These are phyloP conservation scores for Diaphora mendica DNA, from an alignment of 2,888 invertebrate genomes.

Conservation along the genomic window DNA sequence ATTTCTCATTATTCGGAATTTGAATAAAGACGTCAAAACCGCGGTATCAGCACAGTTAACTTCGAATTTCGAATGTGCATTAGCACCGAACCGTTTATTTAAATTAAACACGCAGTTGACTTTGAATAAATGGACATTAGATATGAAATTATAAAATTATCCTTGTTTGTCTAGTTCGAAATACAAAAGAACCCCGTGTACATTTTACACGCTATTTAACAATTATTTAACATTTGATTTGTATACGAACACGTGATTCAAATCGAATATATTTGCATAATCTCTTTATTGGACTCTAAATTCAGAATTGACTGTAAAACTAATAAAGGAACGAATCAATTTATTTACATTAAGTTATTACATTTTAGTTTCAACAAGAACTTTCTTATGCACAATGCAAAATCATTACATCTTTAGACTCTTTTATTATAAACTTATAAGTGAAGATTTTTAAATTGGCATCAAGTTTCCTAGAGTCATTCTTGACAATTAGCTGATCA, in stretches of 20 bases:
- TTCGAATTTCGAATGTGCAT: constrained; percentile 72
- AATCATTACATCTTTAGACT: too few species aligned
- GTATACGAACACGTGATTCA: constrained; percentile 72
- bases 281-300: constrained; percentile 64
- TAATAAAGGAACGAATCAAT: constrained; percentile 49
- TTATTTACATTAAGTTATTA: constrained; percentile 23
- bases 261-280: constrained; percentile 76
- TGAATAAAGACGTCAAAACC: constrained; percentile 83
- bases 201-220: constrained; percentile 83
- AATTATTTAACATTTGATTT: constrained; percentile 74
- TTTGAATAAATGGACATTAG: constrained; percentile 71
- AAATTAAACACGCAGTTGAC: constrained; percentile 84
- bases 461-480: constrained; percentile 54
- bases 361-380: neutral
- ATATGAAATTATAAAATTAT: constrained; percentile 76
- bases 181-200: constrained; percentile 65
- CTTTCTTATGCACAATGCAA: too few species aligned
- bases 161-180: constrained; percentile 69
- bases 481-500: constrained; percentile 68
- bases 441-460: neutral
- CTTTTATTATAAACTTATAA: too few species aligned
- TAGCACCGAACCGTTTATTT: constrained; percentile 78
- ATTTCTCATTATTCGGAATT: constrained; percentile 75
- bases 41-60: constrained; percentile 75
- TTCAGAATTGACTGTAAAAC: constrained; percentile 61